phyloP scores from a whole-genome alignment of 2,113 vertebrate genomes.

The Mesitornis unicolor region DNA sequence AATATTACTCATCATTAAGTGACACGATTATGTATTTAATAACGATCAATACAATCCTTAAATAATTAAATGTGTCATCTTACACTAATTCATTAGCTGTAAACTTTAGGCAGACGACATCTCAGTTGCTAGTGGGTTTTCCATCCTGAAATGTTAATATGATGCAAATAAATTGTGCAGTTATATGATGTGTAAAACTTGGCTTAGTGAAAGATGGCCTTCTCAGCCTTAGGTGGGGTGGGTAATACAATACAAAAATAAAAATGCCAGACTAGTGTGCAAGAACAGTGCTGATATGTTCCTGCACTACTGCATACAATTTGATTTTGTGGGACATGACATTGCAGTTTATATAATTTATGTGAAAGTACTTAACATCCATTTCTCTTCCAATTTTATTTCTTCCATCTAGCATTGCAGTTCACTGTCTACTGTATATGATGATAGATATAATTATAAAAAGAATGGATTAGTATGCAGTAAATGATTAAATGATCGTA shows the following conservation, averaged over 20 bases:
- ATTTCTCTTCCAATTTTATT: neutral
- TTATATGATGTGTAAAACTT: neutral
- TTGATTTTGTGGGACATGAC: neutral
- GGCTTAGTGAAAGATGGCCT: neutral
- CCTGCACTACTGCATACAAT: neutral
- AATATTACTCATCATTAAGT: neutral
- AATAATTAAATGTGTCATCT: neutral
- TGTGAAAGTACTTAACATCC: neutral
- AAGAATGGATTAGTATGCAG: neutral
- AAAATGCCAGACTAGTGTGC: neutral
- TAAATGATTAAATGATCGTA: neutral
- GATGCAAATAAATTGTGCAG: neutral
- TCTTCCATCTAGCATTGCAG: neutral
- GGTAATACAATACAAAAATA: neutral
- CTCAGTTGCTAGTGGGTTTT: neutral
- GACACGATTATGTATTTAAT: neutral
- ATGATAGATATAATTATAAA: neutral
- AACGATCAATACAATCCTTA: neutral
- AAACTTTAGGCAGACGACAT: neutral
- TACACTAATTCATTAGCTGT: neutral
- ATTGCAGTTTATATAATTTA: neutral
- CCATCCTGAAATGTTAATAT: neutral
- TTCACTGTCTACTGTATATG: neutral
- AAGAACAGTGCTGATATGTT: neutral
- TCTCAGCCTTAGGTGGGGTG: neutral